Base-by-base conservation (phyloP, 2,888 invertebrate species). In the Drosophila kambysellisi region DNA sequence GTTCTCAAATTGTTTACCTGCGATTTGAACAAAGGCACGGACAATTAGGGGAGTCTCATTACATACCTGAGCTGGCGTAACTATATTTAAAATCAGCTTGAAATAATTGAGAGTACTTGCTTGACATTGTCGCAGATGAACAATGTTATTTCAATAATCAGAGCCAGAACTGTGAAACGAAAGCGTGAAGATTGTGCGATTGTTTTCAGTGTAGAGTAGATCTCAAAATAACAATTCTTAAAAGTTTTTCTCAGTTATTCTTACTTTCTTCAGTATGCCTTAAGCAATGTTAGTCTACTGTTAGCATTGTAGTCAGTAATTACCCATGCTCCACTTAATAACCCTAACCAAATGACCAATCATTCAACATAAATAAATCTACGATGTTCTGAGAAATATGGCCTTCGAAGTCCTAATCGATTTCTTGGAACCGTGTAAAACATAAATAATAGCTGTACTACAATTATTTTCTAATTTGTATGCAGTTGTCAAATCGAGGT, bases 381-480 rank as follows among this genome's bases (percentile, higher is more conserved):
- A 32, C 12, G 54, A 39, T 32, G 6, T 2, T 0, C 20, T 25
- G 2, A 25, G 15, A 15, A 25, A 4, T 39, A 17, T 17, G 39
- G 39, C 39, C 39, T 17, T 17, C 17, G 25, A 15, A 0, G 4
- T 15, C 51, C 66, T 74, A 84, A 85, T 89, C 82, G 82, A 74
- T 64, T 78, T 59, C 67, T 8, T 32, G 51, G 68, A 54, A 62
- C 33, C 51, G 39, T 25, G 66, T 51, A 54, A 57, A 71, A 66
- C 29, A 68, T 68, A 74, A 64, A 70, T 71, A 74, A 62, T 63
- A 17, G 46, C 32, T 35, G 37, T 33, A 37, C 70, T 52, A 71
- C 53, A 91, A 91, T 88, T 89, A 88, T 88, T 74, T 89, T 83
- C 88, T 67, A 91, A 88, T 88, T 88, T 91, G 77, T 79, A 73